Conservation (phyloP, 2,113 vertebrate species). For the Cyprinodon tularosa region DNA sequence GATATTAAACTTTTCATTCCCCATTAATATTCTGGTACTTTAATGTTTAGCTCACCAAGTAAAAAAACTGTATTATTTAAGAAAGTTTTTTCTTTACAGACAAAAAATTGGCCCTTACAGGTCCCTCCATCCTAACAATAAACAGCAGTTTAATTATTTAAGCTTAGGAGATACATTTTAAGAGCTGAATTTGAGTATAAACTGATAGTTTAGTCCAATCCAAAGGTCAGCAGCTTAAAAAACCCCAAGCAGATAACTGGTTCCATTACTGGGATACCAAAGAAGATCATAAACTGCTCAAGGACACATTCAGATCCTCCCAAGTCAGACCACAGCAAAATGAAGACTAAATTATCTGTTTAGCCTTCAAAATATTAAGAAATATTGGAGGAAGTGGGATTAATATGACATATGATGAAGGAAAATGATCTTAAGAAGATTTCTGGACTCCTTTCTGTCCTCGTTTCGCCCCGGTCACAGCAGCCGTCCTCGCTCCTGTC, state of each 20-base stretch:
- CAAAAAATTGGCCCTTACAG: conserved; percentile 19
- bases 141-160: conserved; percentile 11
- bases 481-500: conserved; percentile 31
- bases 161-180: not conserved
- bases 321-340: not conserved
- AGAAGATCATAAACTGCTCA: too few relatives aligned
- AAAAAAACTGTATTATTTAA: too few relatives aligned
- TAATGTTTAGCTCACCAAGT: too few relatives aligned
- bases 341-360: not conserved
- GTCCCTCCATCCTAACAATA: conserved; percentile 14
- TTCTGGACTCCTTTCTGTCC: too few relatives aligned
- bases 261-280: not conserved
- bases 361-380: not conserved
- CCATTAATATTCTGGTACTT: too few relatives aligned
- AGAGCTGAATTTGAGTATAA: not conserved
- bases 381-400: not conserved
- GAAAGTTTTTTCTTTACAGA: conserved; percentile 7
- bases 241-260: too few relatives aligned
- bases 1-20: too few relatives aligned
- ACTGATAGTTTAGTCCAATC: not conserved
- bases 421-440: too few relatives aligned
- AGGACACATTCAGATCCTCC: not conserved
- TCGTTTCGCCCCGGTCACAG: too few relatives aligned
- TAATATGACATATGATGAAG: too few relatives aligned
- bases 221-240: not conserved